phyloP scores from a whole-genome alignment of 2,797 vertebrate genomes.

The Sarcophilus harrisii region DNA sequence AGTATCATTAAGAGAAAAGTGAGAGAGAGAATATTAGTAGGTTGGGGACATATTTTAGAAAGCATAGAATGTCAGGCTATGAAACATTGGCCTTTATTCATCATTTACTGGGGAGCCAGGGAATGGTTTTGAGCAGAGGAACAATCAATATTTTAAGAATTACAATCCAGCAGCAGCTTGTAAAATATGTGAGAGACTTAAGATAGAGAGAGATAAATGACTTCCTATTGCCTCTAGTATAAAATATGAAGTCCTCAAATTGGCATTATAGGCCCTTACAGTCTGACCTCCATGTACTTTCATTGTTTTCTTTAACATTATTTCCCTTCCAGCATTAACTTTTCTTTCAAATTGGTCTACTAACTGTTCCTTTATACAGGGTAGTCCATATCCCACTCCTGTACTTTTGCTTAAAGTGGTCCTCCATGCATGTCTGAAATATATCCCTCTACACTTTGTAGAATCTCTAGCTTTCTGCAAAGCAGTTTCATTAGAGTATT shows the following conservation, averaged over 20 bases:
- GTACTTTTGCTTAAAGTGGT: not conserved
- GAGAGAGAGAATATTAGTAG: not conserved
- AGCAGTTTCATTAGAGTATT: not conserved
- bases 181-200: constrained; percentile 19
- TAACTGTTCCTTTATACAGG: not conserved
- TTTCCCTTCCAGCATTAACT: not conserved
- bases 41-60: not conserved
- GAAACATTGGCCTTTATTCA: not conserved
- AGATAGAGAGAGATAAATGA: constrained; percentile 11
- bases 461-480: not conserved
- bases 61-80: not conserved
- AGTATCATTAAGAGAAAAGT: not conserved
- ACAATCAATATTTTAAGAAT: not conserved
- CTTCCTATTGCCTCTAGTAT: not conserved
- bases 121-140: constrained; percentile 10
- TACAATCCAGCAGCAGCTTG: constrained; percentile 1
- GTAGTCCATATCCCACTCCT: not conserved
- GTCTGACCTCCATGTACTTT: not conserved
- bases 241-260: not conserved
- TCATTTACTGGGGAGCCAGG: not conserved
- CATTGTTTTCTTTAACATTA: not conserved
- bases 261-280: not conserved
- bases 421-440: not conserved
- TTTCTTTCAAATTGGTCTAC: not conserved
- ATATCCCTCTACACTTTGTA: not conserved